Percentiles rank a stretch among this genome's conserved stretches.
phyloP scores from a whole-genome alignment of 2,797 vertebrate genomes.

The Lagodon rhomboides region DNA sequence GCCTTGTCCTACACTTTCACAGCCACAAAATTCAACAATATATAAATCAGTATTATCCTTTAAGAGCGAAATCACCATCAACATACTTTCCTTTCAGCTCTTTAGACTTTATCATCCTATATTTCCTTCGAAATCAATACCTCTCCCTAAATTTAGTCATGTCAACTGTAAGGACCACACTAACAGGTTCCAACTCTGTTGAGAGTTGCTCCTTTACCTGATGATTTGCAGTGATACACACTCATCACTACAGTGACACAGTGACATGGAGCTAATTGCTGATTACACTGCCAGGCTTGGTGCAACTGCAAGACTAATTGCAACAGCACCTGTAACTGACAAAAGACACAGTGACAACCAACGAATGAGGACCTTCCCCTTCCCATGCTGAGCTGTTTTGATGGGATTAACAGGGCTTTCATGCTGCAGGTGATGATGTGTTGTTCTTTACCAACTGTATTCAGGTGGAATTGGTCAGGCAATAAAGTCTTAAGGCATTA shows the following conservation, averaged over 20 bases:
- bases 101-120: no score
- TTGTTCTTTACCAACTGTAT: background rate
- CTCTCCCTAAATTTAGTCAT: background rate
- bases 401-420: background rate
- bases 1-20: slow-evolving; percentile 3
- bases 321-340: background rate
- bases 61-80: background rate
- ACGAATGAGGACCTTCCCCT: background rate
- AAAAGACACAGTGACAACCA: background rate
- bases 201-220: background rate
- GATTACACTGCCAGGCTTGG: background rate
- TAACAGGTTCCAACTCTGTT: background rate
- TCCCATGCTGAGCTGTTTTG: background rate
- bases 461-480: background rate
- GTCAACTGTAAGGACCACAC: background rate
- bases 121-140: background rate
- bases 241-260: background rate
- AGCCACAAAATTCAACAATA: slow-evolving; percentile 4
- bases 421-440: background rate
- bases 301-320: background rate
- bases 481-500: background rate
- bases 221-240: slow-evolving; percentile 6
- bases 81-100: background rate
- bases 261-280: slow-evolving; percentile 4
- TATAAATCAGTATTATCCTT: background rate